Conservation (phyloP, 2,888 invertebrate species). For the Catotricha subobsoleta region DNA sequence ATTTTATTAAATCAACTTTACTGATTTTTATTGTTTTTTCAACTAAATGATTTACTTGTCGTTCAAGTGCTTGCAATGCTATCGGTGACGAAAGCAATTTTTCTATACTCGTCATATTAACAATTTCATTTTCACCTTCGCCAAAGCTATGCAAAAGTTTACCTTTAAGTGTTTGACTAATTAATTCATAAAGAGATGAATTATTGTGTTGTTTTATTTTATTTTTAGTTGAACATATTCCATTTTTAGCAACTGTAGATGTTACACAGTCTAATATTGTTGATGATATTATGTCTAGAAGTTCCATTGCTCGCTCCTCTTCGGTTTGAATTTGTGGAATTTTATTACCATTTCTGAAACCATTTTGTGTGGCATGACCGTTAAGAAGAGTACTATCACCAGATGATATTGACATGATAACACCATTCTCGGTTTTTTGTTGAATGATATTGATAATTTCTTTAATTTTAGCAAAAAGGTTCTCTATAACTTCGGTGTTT, state of each 20-base stretch:
- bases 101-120: conserved; percentile 18
- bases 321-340: no score
- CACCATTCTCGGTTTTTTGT: background rate
- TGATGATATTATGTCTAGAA: conserved; percentile 1
- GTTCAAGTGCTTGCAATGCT: conserved; percentile 22
- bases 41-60: conserved; percentile 16
- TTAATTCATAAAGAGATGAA: conserved; percentile 10
- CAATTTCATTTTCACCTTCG: no score
- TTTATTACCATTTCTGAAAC: no score
- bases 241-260: background rate
- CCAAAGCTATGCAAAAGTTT: conserved; percentile 4
- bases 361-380: conserved; percentile 6
- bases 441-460: background rate
- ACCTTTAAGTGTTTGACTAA: conserved; percentile 9
- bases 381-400: background rate
- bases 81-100: conserved; percentile 40
- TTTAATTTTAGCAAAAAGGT: conserved; percentile 9
- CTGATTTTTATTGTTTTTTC: background rate
- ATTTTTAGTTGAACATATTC: background rate
- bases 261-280: background rate
- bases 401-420: no score
- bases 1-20: conserved; percentile 4
- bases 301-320: no score
- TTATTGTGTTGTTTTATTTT: conserved; percentile 4
- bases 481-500: background rate